Evolutionary conservation across 2,797 vertebrate genomes (phyloP), one percentile per base, ranked within the genome.

Genomic region (Sciurus vulgaris): DNA sequence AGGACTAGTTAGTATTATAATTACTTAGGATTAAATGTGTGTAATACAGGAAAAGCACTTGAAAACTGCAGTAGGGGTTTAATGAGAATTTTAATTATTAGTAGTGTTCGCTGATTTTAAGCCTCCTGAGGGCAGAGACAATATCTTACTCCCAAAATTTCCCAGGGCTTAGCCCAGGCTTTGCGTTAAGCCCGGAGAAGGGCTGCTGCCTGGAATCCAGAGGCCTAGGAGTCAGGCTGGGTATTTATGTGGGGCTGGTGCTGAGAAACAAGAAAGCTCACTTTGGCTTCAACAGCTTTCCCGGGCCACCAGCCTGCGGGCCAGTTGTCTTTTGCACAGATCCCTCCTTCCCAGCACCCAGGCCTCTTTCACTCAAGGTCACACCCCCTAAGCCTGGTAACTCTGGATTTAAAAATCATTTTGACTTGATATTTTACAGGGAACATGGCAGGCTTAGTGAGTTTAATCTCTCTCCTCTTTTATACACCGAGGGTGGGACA

Each of bases 361-460:
- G 67, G 85, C 18, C 61, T 28, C n/a, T n/a, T 73, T 84, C 61
- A 61, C 56, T 73, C 54, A 73, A 97, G 97, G 92, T 97, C 94
- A 89, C 28, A 87, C 15, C 20, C 86, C 51, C 41, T 54, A 96
- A 97, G 73, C 28, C 89, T 83, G 47, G 96, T 79, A 95, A 65
- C 93, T 86, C 72, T 54, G 82, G 90, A 85, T 28, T 81, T 76
- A 76, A 84, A 97, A 89, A 96, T 13, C 74, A 78, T 35, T 81
- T 2, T 33, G 38, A 97, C 94, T 97, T 97, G 94, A 96, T 96
- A 94, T 96, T 85, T 95, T 14, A 59, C 38, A 93, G 96, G n/a
- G 54, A 96, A 86, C 76, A 86, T 84, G 54, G 97, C 70, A 74
- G 49, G 63, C 93, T 98, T 96, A 96, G 83, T 22, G 94, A 92